These are phyloP conservation scores for Halichondria panicea DNA, from an alignment of 37 sponge, comb jelly and placozoan genomes.

Conservation along the genomic window DNA sequence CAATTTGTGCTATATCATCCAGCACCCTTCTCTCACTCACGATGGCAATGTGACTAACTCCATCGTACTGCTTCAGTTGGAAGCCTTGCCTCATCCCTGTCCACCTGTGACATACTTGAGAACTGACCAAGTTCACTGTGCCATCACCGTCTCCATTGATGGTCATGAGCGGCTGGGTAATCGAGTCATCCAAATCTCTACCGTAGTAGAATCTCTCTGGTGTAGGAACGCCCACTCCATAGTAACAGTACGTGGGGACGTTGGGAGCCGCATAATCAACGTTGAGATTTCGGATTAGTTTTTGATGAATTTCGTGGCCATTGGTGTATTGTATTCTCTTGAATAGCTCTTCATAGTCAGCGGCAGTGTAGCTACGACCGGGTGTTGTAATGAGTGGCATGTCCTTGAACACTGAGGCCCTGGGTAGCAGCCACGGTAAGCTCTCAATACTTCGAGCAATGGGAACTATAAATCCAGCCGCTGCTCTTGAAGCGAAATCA, in stretches of 20 bases:
- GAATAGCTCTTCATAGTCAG: slow-evolving; percentile 63
- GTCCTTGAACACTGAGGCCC: neutral
- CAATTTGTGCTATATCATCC: slow-evolving; percentile 1
- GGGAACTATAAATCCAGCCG: neutral
- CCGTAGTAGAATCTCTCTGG: slow-evolving; percentile 17
- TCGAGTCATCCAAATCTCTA: neutral
- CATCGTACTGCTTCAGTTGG: neutral
- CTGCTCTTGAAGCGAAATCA: neutral
- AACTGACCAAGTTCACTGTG: slow-evolving; percentile 51
- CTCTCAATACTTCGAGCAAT: neutral
- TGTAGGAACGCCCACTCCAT: slow-evolving; percentile 48
- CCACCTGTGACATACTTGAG: slow-evolving; percentile 68
- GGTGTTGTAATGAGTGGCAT: neutral
- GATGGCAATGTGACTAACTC: slow-evolving; percentile 31
- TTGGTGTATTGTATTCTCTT: slow-evolving; percentile 19
- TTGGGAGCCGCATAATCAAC: slow-evolving; percentile 37
- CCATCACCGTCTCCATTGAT: slow-evolving; percentile 76
- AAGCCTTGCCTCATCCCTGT: neutral
- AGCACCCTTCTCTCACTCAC: slow-evolving; percentile 17
- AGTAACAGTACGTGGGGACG: no score
- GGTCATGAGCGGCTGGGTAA: neutral
- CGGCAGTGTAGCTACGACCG: slow-evolving; percentile 68
- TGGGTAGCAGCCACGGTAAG: slow-evolving; percentile 20
- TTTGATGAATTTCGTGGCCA: slow-evolving; percentile 37
- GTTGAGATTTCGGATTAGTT: slow-evolving; percentile 23